phyloP scores from a whole-genome alignment of 1,140 invertebrate genomes.

The Drosophila albomicans region DNA sequence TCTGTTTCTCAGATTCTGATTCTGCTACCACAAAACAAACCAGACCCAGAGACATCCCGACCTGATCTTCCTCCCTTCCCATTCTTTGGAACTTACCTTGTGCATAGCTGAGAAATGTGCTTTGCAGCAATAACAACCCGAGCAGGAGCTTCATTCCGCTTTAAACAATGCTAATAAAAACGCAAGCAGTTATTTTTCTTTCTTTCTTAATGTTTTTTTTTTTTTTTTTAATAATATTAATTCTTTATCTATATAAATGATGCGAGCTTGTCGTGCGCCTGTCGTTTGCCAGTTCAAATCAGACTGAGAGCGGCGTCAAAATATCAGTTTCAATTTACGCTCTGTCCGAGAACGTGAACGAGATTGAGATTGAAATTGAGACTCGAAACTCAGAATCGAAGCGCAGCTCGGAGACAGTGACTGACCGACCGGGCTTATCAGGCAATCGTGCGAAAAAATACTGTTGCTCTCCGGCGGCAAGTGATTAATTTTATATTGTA shows the following conservation, averaged over 20 bases:
- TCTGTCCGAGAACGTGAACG: constrained; percentile 6
- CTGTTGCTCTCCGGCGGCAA: constrained; percentile 35
- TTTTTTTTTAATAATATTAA: constrained; percentile 1
- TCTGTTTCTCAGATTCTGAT: constrained; percentile 6
- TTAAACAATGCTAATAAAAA: constrained; percentile 12
- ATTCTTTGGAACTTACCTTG: constrained; percentile 50
- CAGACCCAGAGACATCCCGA: background rate
- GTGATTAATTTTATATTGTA: constrained; percentile 17
- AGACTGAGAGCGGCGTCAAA: constrained; percentile 54
- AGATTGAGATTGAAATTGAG: constrained; percentile 4
- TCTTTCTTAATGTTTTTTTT: too few species aligned
- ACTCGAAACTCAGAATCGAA: background rate
- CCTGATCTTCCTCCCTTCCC: background rate
- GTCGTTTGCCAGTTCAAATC: constrained; percentile 39
- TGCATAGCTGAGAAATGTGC: constrained; percentile 17
- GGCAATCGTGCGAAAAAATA: constrained; percentile 24
- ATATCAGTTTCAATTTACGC: constrained; percentile 19
- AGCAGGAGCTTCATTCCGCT: constrained; percentile 39
- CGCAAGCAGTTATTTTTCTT: background rate
- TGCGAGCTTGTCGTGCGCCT: constrained; percentile 35
- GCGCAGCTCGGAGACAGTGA: background rate
- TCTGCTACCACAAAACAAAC: background rate
- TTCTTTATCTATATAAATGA: constrained; percentile 10
- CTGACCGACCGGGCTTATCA: constrained; percentile 58
- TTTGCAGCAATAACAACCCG: constrained; percentile 28